A percentile compares a stretch with the other conserved stretches of the same genome.
Evolutionary conservation across 2,113 vertebrate species (phyloP).

Genomic region (Corvus cornix): DNA sequence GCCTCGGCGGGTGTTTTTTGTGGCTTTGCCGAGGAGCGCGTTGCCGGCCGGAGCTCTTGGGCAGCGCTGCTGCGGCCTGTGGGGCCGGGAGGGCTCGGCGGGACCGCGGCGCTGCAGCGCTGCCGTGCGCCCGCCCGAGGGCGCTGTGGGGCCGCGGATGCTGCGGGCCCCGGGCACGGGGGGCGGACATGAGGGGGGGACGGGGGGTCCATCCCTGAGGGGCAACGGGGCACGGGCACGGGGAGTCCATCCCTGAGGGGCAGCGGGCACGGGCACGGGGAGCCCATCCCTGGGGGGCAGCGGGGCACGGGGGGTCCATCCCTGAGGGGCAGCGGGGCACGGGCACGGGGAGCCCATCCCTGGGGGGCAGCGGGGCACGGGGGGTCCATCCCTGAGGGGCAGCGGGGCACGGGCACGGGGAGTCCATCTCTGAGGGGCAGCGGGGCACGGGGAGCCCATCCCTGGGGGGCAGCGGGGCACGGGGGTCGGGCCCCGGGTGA

Average conservation of each 20-base stretch:
- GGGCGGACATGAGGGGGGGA: too few relatives aligned
- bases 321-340: background rate
- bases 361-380: too few relatives aligned
- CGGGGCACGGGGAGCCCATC: too few relatives aligned
- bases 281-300: too few relatives aligned
- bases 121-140: background rate
- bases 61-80: rapidly evolving
- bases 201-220: too few relatives aligned
- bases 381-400: too few relatives aligned
- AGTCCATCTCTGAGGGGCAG: too few relatives aligned
- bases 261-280: background rate
- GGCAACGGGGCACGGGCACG: too few relatives aligned
- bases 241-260: too few relatives aligned
- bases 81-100: background rate
- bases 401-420: too few relatives aligned
- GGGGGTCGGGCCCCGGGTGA: background rate
- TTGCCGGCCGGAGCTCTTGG: rapidly evolving
- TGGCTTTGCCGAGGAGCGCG: rapidly evolving
- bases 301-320: too few relatives aligned
- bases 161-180: background rate
- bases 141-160: background rate
- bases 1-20: background rate
- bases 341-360: background rate
- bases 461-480: background rate
- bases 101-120: background rate